Conservation (phyloP, 2,113 vertebrate genomes). For the human region GRCh38 chr12:76138501-76139000, state of each 20-base stretch:
- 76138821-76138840: not conserved
- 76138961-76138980: not conserved
- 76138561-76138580: conserved; percentile 93
- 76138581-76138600: conserved; percentile 95
- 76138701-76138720: not conserved
- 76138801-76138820: not conserved
- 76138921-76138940: not conserved
- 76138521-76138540: conserved; percentile 93
- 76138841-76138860: not conserved
- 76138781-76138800: not conserved
- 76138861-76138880: not conserved
- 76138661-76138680: not conserved
- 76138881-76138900: not conserved
- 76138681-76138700: not conserved
- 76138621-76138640: not conserved
- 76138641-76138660: not conserved
- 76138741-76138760: not conserved
- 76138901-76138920: not conserved
- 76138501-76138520: conserved; percentile 81
- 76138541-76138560: conserved; percentile 94
- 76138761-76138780: not conserved
- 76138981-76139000: not conserved
- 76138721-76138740: not conserved
- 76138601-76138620: conserved; percentile 84
- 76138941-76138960: not conserved